These are phyloP conservation scores for Oxyscelio sp. DNA, from an alignment of 2,888 invertebrate species.

Conservation along the genomic window DNA sequence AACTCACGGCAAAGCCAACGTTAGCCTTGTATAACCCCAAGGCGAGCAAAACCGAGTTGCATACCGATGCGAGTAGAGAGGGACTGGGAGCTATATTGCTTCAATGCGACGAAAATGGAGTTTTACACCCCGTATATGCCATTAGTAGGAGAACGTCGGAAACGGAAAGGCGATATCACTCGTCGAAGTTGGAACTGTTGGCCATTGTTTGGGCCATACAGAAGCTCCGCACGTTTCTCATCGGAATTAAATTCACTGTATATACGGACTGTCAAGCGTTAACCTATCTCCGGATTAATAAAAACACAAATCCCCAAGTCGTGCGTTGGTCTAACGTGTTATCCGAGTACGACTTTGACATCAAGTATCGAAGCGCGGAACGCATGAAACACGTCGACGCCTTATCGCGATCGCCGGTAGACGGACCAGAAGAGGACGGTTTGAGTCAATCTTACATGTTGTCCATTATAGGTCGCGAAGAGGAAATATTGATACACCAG, in stretches of 20 bases:
- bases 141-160: conserved; percentile 65
- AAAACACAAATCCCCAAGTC: not conserved
- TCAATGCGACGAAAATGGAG: conserved; percentile 65
- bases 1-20: not conserved
- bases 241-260: not conserved
- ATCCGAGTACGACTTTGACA: not conserved
- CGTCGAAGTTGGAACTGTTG: conserved; percentile 12
- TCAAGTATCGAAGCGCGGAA: not conserved
- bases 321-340: not conserved
- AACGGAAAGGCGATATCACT: conserved; percentile 17
- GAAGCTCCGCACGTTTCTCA: conserved; percentile 25
- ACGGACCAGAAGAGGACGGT: too few species aligned
- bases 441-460: too few species aligned
- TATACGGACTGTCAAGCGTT: not conserved
- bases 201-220: conserved; percentile 2
- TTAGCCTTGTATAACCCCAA: not conserved
- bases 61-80: conserved; percentile 25
- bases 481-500: not conserved
- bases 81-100: conserved; percentile 38
- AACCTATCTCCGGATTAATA: not conserved
- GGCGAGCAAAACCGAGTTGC: conserved; percentile 24
- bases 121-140: conserved; percentile 73
- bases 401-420: too few species aligned
- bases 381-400: too few species aligned
- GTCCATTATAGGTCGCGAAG: not conserved